Base-by-base conservation (phyloP, 35 echinoderm and acorn worm genomes). In the Ophiothrix spiculata region DNA sequence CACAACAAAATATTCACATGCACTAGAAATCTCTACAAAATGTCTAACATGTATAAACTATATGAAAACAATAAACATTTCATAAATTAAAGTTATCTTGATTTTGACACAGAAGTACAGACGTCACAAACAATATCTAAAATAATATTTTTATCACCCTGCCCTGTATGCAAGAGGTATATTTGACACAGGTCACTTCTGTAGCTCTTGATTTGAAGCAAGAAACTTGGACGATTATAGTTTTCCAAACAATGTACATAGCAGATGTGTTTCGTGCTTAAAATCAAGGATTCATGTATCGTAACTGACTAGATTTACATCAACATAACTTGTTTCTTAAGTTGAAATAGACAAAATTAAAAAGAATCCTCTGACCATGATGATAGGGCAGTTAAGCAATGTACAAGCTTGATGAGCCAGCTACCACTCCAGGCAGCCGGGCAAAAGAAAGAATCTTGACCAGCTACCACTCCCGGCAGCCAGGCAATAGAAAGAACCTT, bases 51-150 rank as follows among this genome's bases (percentile, higher is more conserved):
- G 42, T 69, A 69, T 69, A 69, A 69, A 69, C 60, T 69, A 69
- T 69, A n/a, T 15, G 25, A 69, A 69, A 69, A 10, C 29, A 2
- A 69, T 69, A 69, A 4, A 69, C 29, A 28, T 69, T 28, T 69
- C 23, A 69, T 69, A 69, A 69, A 69, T 69, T 69, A 69, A 69
- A 69, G 16, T 69, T 28, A 12, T 69, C 45, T 21, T 69, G 60
- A 69, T 69, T 69, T 25, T 4, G 1, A 25, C 60, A 69, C 23
- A 12, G 60, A 69, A 69, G 60, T 15, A n/a, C 17, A 69, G 60
- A 69, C 60, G 29, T 25, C 60, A 69, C 60, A 69, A 69, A 69
- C 42, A 49, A 49, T 69, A 69, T 69, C 60, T 69, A 69, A 69
- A 69, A 15, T 49, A 49, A 69, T 69, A 69, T 69, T 19, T 49